These are phyloP conservation scores for Vombatus ursinus DNA, from an alignment of 2,113 vertebrate species.

Conservation along the genomic window DNA sequence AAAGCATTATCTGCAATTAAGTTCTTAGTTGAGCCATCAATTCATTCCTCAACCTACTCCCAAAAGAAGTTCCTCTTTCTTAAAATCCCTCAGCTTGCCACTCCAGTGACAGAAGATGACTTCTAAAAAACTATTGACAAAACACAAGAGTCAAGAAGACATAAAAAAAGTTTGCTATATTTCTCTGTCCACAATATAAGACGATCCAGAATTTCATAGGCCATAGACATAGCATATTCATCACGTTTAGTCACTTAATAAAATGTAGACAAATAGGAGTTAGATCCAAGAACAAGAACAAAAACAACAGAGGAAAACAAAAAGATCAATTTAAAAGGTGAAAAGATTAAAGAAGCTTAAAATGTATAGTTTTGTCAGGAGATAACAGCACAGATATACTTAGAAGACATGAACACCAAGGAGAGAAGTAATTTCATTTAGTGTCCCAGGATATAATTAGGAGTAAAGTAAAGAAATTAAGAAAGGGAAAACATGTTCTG, in stretches of 20 bases:
- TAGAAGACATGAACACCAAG: conserved; percentile 22
- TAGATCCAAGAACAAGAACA: conserved; percentile 3
- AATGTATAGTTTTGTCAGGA: neutral
- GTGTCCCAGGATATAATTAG: neutral
- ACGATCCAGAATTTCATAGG: neutral
- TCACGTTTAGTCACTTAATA: neutral
- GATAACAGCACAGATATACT: neutral
- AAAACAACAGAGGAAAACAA: conserved; percentile 19
- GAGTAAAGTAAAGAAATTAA: conserved; percentile 21
- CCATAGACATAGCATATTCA: neutral
- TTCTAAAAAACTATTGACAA: neutral
- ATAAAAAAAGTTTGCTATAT: neutral
- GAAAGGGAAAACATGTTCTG: neutral
- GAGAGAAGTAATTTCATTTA: conserved; percentile 3
- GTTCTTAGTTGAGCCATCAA: neutral
- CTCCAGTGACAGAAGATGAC: neutral
- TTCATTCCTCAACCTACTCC: neutral
- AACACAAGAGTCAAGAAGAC: neutral
- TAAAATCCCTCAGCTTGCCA: neutral
- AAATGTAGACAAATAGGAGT: neutral
- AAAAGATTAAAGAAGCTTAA: conserved; percentile 16
- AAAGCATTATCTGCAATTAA: neutral
- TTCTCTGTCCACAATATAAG: neutral
- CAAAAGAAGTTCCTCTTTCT: neutral
- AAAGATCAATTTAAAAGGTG: conserved; percentile 5